A percentile compares a stretch with the other conserved stretches of the same genome.
phyloP scores from a whole-genome alignment of 2,113 vertebrate species.

The Phylloscopus trochilus region DNA sequence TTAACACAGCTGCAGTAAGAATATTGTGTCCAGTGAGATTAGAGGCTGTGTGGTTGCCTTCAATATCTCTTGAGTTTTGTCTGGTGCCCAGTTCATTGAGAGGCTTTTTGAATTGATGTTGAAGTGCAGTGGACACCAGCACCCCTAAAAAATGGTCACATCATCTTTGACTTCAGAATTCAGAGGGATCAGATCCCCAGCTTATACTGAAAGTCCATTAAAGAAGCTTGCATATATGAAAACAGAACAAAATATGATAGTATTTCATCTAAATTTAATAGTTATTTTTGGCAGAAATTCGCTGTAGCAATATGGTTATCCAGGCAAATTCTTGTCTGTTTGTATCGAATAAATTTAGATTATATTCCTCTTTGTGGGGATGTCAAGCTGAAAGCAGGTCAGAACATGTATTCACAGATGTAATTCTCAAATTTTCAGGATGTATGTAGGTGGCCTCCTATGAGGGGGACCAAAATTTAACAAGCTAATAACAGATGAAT shows the following conservation, averaged over 20 bases:
- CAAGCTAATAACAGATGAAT: neutral
- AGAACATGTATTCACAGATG: neutral
- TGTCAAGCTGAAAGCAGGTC: neutral
- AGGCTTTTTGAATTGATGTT: neutral
- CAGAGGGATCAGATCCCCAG: neutral
- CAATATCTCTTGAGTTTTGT: neutral
- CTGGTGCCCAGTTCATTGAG: neutral
- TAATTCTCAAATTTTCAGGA: neutral
- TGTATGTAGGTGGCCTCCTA: neutral
- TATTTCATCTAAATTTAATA: neutral
- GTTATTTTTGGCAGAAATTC: neutral
- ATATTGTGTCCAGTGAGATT: neutral
- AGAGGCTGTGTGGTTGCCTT: neutral
- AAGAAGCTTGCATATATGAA: neutral
- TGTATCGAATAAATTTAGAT: neutral
- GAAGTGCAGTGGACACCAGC: neutral
- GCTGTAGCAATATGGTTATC: neutral
- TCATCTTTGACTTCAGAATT: neutral
- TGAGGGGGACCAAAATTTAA: neutral
- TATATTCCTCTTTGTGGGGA: neutral
- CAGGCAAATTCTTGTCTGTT: neutral
- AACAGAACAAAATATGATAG: neutral
- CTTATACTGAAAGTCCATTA: neutral
- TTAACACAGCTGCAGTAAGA: neutral
- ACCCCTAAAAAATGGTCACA: neutral